Conservation (phyloP, 1,140 invertebrate species). For the Micrasema minimum region DNA sequence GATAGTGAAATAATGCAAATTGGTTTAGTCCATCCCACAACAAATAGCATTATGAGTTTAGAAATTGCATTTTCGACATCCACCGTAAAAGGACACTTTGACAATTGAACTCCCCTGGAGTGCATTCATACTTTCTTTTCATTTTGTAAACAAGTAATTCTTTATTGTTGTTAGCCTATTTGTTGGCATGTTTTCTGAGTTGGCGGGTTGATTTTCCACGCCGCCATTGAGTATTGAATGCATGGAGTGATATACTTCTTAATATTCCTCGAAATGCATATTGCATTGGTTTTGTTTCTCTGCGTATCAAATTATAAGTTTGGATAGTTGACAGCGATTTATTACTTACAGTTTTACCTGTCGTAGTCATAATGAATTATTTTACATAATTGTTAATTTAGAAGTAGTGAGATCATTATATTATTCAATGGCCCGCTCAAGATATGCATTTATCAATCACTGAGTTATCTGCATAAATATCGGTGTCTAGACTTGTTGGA, state of each 20-base stretch:
- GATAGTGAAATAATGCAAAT: too few relatives aligned
- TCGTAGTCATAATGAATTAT: background rate
- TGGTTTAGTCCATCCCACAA: background rate
- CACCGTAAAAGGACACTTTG: conserved; percentile 37
- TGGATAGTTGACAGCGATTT: background rate
- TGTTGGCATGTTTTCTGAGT: conserved; percentile 35
- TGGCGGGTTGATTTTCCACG: conserved; percentile 16
- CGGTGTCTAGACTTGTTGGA: conserved; percentile 9
- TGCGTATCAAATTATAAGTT: conserved; percentile 16
- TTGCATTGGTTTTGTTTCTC: conserved; percentile 13
- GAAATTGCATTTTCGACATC: conserved; percentile 32
- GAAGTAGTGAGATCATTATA: background rate
- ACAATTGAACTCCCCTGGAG: conserved; percentile 35
- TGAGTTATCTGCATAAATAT: background rate
- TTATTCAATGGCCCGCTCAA: background rate
- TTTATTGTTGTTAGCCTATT: conserved; percentile 38
- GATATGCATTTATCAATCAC: conserved; percentile 17
- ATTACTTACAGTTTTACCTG: background rate
- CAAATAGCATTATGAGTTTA: conserved; percentile 17
- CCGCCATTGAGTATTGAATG: conserved; percentile 18
- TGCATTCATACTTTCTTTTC: conserved; percentile 50
- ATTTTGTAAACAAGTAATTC: conserved; percentile 46
- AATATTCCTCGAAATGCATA: conserved; percentile 21
- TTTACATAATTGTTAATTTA: background rate
- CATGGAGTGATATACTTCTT: conserved; percentile 28